Percentiles rank a stretch among this genome's conserved stretches.
Conservation (phyloP, 2,888 invertebrate species). For the Brenthis hecate region DNA sequence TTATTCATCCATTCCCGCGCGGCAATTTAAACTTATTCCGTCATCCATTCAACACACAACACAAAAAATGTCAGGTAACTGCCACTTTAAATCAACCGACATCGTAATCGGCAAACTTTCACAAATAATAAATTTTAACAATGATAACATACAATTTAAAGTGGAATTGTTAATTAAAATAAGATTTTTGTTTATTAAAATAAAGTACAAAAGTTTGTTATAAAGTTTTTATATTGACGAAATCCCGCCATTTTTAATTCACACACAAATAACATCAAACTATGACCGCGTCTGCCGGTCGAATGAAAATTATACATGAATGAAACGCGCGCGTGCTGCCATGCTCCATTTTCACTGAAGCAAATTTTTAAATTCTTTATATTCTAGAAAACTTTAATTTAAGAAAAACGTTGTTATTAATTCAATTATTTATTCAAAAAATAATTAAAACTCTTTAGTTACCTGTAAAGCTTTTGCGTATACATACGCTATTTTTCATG, state of each 20-base stretch:
- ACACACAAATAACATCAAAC: slow-evolving; percentile 42
- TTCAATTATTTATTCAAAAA: not conserved
- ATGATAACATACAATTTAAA: slow-evolving; percentile 46
- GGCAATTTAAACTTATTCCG: slow-evolving; percentile 76
- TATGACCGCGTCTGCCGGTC: slow-evolving; percentile 57
- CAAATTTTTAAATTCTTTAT: too few relatives aligned
- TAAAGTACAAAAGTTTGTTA: slow-evolving; percentile 64
- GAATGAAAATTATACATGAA: slow-evolving; percentile 57
- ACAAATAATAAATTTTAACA: slow-evolving; percentile 45
- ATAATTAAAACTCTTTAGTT: too few relatives aligned
- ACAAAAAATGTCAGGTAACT: slow-evolving; percentile 83
- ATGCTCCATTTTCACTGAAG: not conserved
- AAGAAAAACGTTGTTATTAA: not conserved
- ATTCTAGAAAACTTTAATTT: not conserved
- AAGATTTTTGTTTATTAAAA: slow-evolving; percentile 33
- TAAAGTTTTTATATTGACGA: slow-evolving; percentile 71
- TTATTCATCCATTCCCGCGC: slow-evolving; percentile 74
- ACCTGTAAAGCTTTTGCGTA: too few relatives aligned
- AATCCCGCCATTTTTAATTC: slow-evolving; percentile 66
- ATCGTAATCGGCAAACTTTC: slow-evolving; percentile 76
- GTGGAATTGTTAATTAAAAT: slow-evolving; percentile 42
- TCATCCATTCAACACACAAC: slow-evolving; percentile 78
- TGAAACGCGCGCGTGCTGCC: slow-evolving; percentile 32
- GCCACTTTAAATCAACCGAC: slow-evolving; percentile 82
- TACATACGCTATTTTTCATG: too few relatives aligned